Evolutionary conservation across 1,140 invertebrate species (phyloP).

Genomic region (Eubasilissa regina): DNA sequence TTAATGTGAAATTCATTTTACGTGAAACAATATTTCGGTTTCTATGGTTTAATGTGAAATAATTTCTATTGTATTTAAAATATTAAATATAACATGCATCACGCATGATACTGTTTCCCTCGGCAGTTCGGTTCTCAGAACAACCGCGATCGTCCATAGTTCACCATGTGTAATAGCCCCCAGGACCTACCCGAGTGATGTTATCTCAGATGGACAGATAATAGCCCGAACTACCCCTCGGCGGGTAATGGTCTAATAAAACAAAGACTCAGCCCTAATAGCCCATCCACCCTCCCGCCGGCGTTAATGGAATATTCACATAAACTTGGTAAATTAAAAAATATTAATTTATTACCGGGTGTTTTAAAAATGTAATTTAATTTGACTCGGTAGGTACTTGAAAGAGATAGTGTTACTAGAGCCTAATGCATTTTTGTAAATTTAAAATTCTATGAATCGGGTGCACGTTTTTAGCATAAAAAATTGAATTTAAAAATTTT

Average conservation of each 20-base stretch:
- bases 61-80: too few species aligned
- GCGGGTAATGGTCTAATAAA: constrained; percentile 49
- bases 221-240: constrained; percentile 30
- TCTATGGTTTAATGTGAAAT: too few species aligned
- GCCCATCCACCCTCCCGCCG: constrained; percentile 40
- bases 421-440: too few species aligned
- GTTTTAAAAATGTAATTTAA: constrained; percentile 28
- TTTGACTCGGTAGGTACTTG: neutral
- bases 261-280: constrained; percentile 50
- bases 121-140: neutral
- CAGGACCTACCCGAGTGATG: constrained; percentile 43
- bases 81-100: too few species aligned
- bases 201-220: constrained; percentile 58
- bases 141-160: neutral
- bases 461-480: too few species aligned
- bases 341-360: constrained; percentile 30
- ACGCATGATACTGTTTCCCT: too few species aligned
- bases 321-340: constrained; percentile 39
- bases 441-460: too few species aligned
- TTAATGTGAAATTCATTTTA: too few species aligned
- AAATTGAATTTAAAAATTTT: too few species aligned
- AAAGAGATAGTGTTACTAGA: neutral
- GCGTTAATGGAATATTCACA: constrained; percentile 44
- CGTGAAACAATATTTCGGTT: too few species aligned
- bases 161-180: neutral